phyloP scores from a whole-genome alignment of 2,888 invertebrate species.

The Minunthozetes semirufus region DNA sequence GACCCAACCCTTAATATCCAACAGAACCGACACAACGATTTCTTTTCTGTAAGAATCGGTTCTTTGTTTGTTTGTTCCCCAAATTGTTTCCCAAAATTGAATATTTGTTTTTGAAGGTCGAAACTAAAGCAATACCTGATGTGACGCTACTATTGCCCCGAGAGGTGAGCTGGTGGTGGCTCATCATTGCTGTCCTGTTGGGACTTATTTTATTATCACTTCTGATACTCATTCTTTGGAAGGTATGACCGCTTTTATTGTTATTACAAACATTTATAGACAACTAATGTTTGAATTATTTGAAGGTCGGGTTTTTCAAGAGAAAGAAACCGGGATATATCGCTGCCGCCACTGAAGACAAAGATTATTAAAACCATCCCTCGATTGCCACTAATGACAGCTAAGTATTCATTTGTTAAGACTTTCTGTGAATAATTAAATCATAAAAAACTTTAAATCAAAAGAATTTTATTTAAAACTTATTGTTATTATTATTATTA shows the following conservation, averaged over 20 bases:
- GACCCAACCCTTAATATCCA: constrained; percentile 47
- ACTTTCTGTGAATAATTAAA: constrained; percentile 11
- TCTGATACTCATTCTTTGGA: constrained; percentile 73
- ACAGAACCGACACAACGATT: constrained; percentile 45
- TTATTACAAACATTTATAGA: neutral
- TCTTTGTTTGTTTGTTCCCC: constrained; percentile 25
- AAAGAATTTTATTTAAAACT: neutral
- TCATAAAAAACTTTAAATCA: neutral
- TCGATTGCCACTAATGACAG: neutral
- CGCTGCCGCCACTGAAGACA: constrained; percentile 40
- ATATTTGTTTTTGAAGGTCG: constrained; percentile 56
- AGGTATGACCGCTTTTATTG: constrained; percentile 52
- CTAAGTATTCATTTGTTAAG: constrained; percentile 6
- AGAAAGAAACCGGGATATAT: constrained; percentile 42
- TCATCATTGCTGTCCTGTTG: constrained; percentile 67
- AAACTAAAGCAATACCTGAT: constrained; percentile 76
- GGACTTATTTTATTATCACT: constrained; percentile 74
- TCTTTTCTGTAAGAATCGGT: constrained; percentile 44
- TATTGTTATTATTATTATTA: neutral
- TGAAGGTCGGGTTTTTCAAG: constrained; percentile 38
- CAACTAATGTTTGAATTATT: neutral
- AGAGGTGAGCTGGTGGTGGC: constrained; percentile 76
- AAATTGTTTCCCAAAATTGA: no score
- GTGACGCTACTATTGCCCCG: constrained; percentile 65
- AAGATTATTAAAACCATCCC: constrained; percentile 33